These are phyloP conservation scores for Holcopasites calliopsidis DNA, from an alignment of 1,140 invertebrate species.

Conservation along the genomic window DNA sequence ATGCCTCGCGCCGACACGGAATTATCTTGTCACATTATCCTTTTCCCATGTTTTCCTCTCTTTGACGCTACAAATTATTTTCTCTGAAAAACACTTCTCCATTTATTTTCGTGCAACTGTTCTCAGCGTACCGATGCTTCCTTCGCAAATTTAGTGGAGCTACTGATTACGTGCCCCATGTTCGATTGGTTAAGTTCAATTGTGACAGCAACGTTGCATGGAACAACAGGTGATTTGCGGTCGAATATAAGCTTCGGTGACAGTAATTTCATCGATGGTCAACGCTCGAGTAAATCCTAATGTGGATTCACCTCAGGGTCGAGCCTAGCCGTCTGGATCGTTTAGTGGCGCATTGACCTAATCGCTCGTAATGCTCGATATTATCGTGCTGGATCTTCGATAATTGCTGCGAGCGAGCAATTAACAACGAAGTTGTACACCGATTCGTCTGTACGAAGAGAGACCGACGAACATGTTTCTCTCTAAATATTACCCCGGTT, in stretches of 20 bases:
- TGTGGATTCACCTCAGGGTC: constrained; percentile 13
- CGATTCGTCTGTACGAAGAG: background rate
- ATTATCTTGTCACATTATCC: constrained; percentile 56
- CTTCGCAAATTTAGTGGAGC: no score
- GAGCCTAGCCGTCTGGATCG: constrained; percentile 16
- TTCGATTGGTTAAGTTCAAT: background rate
- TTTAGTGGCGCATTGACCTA: constrained; percentile 44
- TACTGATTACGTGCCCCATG: no score
- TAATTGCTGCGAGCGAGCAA: constrained; percentile 45
- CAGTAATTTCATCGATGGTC: constrained; percentile 13
- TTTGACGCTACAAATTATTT: constrained; percentile 31
- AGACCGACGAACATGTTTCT: background rate
- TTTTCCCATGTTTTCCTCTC: constrained; percentile 1
- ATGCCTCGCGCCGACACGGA: background rate
- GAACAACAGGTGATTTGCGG: background rate
- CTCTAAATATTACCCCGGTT: background rate
- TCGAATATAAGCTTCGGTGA: background rate
- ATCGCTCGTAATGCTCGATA: constrained; percentile 17
- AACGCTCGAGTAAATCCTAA: constrained; percentile 43
- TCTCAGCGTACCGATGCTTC: no score
- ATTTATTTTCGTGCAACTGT: no score
- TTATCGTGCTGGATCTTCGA: constrained; percentile 42
- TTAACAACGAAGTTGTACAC: constrained; percentile 14
- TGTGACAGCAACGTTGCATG: background rate
- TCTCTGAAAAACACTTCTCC: background rate